Percentiles rank a stretch among this genome's conserved stretches.
Conservation (phyloP, 2,113 vertebrate genomes). For the Psammodynastes pulverulentus region DNA sequence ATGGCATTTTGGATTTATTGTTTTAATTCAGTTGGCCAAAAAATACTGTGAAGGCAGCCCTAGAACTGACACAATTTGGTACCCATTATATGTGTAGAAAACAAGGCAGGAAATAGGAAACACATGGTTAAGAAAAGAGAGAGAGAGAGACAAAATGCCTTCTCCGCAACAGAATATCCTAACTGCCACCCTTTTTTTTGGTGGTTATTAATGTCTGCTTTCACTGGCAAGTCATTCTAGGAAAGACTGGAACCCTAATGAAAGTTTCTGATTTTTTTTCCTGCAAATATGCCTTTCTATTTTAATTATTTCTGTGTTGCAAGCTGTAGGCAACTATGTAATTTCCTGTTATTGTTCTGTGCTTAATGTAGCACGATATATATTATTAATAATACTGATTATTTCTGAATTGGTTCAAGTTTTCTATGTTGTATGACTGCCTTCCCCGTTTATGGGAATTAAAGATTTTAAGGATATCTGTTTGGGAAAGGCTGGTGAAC, state of each 20-base stretch:
- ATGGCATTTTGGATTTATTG: neutral
- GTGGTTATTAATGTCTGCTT: neutral
- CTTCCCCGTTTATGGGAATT: neutral
- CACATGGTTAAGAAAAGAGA: neutral
- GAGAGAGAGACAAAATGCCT: neutral
- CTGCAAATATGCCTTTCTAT: neutral
- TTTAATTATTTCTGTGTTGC: neutral
- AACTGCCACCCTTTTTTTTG: neutral
- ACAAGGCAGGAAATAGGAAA: neutral
- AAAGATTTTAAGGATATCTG: neutral
- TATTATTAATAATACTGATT: neutral
- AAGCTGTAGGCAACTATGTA: neutral
- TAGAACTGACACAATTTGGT: neutral
- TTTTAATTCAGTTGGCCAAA: neutral
- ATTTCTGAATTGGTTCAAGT: neutral
- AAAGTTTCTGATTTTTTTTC: neutral
- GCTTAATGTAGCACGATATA: neutral
- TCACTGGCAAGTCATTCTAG: neutral
- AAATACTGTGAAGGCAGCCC: neutral
- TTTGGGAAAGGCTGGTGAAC: neutral
- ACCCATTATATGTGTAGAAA: neutral
- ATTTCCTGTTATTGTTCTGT: neutral
- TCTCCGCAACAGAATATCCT: neutral
- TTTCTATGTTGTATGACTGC: neutral
- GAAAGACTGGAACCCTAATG: neutral